Evolutionary conservation across 2,888 invertebrate species (phyloP), one percentile per base, ranked within the genome.

Genomic region (Caenorhabditis macrosperma): DNA sequence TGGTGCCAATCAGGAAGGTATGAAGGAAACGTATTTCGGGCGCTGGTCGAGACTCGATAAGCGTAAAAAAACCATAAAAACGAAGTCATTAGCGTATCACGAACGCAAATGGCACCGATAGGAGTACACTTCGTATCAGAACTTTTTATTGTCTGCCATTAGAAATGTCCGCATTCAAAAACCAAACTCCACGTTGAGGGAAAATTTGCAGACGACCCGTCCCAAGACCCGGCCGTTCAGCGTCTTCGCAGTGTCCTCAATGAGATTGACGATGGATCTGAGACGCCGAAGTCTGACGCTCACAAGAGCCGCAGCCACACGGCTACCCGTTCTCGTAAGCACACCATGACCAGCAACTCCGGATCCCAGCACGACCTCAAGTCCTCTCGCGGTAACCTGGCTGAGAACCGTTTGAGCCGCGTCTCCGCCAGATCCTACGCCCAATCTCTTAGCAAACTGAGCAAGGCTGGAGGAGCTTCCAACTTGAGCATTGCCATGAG

Each of bases 371-470:
- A 76, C 20, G 87, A 88, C 64, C 67, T 88, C 41, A 86, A 85
- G 26, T 64, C 60, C 28, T 88, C 88, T 24, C 77, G 87, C 24
- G 81, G 82, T 54, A 82, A 84, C 54, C 46, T 84, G 67, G 72
- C 77, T 33, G 77, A 81, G 5, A 69, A 77, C 33, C 50, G 71
- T 12, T 57, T 82, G 20, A 72, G 75, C 67, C 59, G 79, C 38
- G 78, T 85, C n/a, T 83, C 85, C 12, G 85, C 85, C 10, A 78
- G 87, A 26, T 85, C 85, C 30, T 88, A 87, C 74, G 88, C 87
- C 4, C 88, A 90, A 74, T 89, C 89, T 10, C 69, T 90, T 59
- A 87, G 87, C 55, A 83, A 86, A 17, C 76, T 90, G 17, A 86
- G 86, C 68, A 84, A 76, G 55, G 82, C 84, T 30, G 83, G 83